Evolutionary conservation across 2,113 vertebrate genomes (phyloP).

Genomic region (Heteronetta atricapilla): DNA sequence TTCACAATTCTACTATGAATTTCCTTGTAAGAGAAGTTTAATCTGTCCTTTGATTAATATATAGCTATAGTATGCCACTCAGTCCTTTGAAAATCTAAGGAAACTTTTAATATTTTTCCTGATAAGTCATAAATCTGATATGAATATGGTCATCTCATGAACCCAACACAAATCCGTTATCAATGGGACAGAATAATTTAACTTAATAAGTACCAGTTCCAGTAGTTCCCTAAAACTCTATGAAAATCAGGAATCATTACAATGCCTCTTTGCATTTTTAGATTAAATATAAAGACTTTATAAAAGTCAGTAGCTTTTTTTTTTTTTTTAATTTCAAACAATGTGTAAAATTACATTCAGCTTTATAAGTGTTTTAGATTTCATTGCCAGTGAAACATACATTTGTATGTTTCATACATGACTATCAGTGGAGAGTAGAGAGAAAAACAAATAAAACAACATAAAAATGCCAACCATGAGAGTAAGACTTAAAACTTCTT

Average conservation of each 20-base stretch:
- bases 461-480: neutral
- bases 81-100: neutral
- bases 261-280: conserved; percentile 10
- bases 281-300: neutral
- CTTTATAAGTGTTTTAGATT: neutral
- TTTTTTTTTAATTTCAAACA: neutral
- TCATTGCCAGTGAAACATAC: neutral
- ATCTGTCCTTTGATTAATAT: neutral
- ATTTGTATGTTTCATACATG: neutral
- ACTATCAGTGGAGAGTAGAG: neutral
- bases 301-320: neutral
- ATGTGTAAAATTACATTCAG: neutral
- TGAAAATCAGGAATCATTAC: neutral
- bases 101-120: neutral
- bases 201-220: neutral
- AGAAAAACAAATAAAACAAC: neutral
- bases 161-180: neutral
- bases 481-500: neutral
- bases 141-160: neutral
- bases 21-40: neutral
- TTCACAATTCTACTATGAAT: neutral
- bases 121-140: neutral
- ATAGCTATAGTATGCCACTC: neutral
- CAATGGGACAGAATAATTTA: neutral
- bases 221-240: neutral